Evolutionary conservation across 2,888 invertebrate genomes (phyloP).

Genomic region (Pheosia gnoma): DNA sequence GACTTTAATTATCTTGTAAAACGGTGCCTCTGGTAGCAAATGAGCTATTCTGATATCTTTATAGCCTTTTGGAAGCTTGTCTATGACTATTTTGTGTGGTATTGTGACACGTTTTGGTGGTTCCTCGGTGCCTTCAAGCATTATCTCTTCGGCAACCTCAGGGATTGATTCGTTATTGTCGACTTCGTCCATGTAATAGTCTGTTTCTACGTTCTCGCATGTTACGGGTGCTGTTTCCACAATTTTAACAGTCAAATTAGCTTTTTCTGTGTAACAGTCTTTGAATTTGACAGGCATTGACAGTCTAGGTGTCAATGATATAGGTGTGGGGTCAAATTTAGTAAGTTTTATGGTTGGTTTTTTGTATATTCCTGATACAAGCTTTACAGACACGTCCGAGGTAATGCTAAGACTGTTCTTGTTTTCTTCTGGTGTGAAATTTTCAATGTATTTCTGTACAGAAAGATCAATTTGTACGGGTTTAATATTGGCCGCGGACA

Average conservation of each 20-base stretch:
- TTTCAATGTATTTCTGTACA: conserved; percentile 69
- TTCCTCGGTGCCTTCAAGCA: conserved; percentile 57
- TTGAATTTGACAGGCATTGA: conserved; percentile 61
- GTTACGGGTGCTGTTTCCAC: conserved; percentile 25
- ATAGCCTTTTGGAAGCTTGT: conserved; percentile 50
- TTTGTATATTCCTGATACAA: conserved; percentile 20
- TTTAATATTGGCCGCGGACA: conserved; percentile 45
- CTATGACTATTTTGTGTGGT: conserved; percentile 52
- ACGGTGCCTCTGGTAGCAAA: conserved; percentile 63
- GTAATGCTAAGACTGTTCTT: conserved; percentile 23
- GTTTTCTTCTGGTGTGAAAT: conserved; percentile 60
- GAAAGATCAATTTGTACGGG: conserved; percentile 49
- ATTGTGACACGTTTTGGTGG: conserved; percentile 20
- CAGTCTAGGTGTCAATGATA: conserved; percentile 26
- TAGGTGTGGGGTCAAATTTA: conserved; percentile 43
- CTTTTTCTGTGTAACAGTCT: conserved; percentile 29
- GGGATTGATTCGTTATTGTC: conserved; percentile 50
- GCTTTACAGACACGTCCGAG: conserved; percentile 41
- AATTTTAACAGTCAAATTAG: conserved; percentile 47
- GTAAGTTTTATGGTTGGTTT: conserved; percentile 55
- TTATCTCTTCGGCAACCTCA: conserved; percentile 69
- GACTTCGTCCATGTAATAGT: conserved; percentile 30
- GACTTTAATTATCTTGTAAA: conserved; percentile 68
- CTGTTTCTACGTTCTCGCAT: conserved; percentile 20
- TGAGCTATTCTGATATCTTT: conserved; percentile 63